Evolutionary conservation across 2,113 vertebrate species (phyloP).

Genomic region (Mormyrus lacerda): DNA sequence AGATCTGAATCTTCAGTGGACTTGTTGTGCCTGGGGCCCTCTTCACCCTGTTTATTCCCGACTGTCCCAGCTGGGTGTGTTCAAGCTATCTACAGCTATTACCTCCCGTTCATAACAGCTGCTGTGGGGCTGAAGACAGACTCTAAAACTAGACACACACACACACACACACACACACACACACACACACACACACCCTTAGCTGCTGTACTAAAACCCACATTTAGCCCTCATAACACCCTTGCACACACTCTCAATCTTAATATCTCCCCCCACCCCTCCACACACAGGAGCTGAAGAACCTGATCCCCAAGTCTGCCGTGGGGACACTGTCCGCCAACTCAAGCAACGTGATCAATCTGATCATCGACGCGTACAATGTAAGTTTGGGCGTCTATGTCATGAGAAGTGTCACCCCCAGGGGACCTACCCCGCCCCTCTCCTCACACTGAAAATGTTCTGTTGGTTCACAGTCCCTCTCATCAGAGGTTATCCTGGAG

Average conservation of each 20-base stretch:
- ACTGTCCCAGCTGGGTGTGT: not conserved
- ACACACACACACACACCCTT: not conserved
- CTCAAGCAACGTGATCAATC: constrained; percentile 93
- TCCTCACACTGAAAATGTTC: not conserved
- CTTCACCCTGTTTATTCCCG: not conserved
- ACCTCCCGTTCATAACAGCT: not conserved
- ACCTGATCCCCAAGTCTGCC: constrained; percentile 94
- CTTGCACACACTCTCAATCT: not conserved
- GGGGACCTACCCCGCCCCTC: not conserved
- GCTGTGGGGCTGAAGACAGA: not conserved
- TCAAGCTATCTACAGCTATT: not conserved
- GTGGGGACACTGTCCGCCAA: constrained; percentile 90
- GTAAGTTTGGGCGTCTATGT: constrained; percentile 64
- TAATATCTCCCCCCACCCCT: not conserved
- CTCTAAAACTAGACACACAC: not conserved
- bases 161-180: not conserved
- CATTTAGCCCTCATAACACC: not conserved
- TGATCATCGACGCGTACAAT: constrained; percentile 96
- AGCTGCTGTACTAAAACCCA: not conserved
- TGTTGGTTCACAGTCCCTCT: constrained; percentile 70
- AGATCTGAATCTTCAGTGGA: not conserved
- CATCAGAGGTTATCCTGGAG: constrained; percentile 94
- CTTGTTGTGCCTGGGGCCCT: not conserved
- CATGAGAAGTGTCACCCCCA: not conserved
- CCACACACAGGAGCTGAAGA: constrained; percentile 78